Evolutionary conservation across 2,797 vertebrate species (phyloP).

Genomic region (Pteronotus mesoamericanus): DNA sequence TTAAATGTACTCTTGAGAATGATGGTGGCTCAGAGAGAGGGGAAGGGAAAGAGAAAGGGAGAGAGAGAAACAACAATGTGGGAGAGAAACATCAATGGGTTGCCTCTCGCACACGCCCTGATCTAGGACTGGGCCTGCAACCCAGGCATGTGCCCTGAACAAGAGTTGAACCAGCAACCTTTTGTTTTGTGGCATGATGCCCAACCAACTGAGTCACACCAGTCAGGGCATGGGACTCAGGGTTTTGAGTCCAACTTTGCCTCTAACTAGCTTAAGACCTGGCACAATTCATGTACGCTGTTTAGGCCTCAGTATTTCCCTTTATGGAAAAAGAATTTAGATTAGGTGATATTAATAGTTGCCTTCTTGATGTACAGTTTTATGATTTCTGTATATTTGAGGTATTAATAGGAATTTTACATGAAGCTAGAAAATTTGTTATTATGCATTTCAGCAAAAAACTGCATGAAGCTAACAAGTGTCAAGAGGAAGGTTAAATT

Average conservation of each 20-base stretch:
- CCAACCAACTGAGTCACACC: no score
- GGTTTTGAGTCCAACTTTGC: neutral
- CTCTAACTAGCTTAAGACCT: neutral
- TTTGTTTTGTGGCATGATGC: no score
- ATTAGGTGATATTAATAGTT: neutral
- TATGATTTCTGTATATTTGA: neutral
- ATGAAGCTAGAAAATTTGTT: neutral
- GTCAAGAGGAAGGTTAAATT: conserved; percentile 15
- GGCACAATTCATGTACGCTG: neutral
- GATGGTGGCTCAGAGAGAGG: neutral
- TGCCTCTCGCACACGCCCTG: no score
- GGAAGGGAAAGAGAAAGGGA: no score
- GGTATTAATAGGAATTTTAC: neutral
- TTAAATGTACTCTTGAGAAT: neutral
- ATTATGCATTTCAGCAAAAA: conserved; percentile 6
- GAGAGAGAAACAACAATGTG: no score
- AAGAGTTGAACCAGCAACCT: no score
- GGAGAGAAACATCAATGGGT: no score
- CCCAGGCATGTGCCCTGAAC: no score
- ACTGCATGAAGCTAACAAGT: neutral
- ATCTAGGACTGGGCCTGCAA: no score
- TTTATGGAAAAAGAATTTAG: neutral
- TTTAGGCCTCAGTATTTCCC: neutral
- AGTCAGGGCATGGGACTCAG: no score
- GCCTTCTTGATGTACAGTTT: neutral